A percentile compares a stretch with the other conserved stretches of the same genome.
phyloP scores from a whole-genome alignment of 1,140 invertebrate genomes.

The Listronotus oregonensis region DNA sequence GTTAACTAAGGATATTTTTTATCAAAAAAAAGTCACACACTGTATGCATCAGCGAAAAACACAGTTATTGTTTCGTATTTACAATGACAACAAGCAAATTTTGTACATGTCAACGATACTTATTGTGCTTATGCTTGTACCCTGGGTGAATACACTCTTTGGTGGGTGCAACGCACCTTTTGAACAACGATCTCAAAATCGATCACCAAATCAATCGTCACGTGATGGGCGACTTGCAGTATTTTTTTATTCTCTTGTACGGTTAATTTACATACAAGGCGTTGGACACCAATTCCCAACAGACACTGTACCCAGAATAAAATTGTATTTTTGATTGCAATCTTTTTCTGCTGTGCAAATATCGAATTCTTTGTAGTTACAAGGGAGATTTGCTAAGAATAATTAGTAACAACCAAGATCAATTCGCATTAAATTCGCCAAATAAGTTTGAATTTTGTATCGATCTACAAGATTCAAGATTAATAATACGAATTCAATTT shows the following conservation, averaged over 20 bases:
- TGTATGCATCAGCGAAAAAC: too few species aligned
- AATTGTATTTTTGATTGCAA: slow-evolving; percentile 24
- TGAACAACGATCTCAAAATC: slow-evolving; percentile 20
- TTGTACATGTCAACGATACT: slow-evolving; percentile 15
- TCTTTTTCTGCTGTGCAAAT: slow-evolving; percentile 17
- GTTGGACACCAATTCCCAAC: background rate
- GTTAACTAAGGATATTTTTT: too few species aligned
- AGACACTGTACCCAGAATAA: slow-evolving; percentile 8
- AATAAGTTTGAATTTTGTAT: too few species aligned
- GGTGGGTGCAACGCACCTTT: slow-evolving; percentile 28
- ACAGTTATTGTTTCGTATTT: slow-evolving; percentile 2
- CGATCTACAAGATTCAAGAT: too few species aligned
- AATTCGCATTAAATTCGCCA: too few species aligned
- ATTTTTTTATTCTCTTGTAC: background rate
- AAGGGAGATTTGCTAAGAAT: background rate
- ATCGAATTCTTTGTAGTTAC: background rate
- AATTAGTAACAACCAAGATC: too few species aligned
- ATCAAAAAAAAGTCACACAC: too few species aligned
- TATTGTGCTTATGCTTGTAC: slow-evolving; percentile 11
- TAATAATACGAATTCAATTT: too few species aligned
- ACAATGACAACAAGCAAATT: slow-evolving; percentile 17
- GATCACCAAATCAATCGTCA: slow-evolving; percentile 34
- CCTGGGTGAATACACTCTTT: slow-evolving; percentile 27
- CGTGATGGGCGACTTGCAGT: background rate
- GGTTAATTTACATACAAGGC: slow-evolving; percentile 28